Conservation (phyloP, 2,113 vertebrate genomes). For the mouse (Mus musculus) region DNA sequence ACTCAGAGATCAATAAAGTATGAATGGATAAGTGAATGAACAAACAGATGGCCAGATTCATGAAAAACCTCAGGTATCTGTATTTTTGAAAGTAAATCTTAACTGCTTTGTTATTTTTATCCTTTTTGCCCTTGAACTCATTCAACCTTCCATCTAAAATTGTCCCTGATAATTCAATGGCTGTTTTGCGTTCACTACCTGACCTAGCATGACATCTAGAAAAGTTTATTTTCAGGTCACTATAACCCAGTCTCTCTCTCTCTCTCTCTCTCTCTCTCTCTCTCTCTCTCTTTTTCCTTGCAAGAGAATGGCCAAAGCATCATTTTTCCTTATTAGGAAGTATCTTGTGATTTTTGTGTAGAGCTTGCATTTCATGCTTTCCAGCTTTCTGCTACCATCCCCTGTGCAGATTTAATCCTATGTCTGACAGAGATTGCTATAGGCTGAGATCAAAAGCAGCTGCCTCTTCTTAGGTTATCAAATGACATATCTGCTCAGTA, state of each 20-base stretch:
- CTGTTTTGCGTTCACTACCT: constrained; percentile 68
- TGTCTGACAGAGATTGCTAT: constrained; percentile 3
- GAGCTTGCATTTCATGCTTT: constrained; percentile 59
- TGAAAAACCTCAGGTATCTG: background rate
- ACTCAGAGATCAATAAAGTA: background rate
- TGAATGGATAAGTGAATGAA: background rate
- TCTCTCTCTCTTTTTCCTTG: background rate
- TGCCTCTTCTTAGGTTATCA: constrained; percentile 35
- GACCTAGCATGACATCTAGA: constrained; percentile 61
- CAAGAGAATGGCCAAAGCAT: constrained; percentile 65
- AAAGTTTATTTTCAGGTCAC: constrained; percentile 75
- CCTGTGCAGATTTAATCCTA: background rate
- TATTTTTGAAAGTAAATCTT: background rate
- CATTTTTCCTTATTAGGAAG: constrained; percentile 73
- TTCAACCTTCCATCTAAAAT: constrained; percentile 45
- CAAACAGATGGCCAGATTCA: background rate
- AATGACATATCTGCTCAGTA: constrained; percentile 40
- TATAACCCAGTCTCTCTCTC: constrained; percentile 54
- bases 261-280: constrained; percentile 48
- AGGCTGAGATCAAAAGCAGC: background rate
- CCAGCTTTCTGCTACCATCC: background rate
- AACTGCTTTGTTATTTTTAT: constrained; percentile 18
- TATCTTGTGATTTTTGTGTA: constrained; percentile 38
- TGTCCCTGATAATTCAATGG: constrained; percentile 21
- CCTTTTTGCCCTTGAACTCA: constrained; percentile 40